Evolutionary conservation across 2,797 vertebrate genomes (phyloP).

Genomic region (Hoplostethus atlanticus): DNA sequence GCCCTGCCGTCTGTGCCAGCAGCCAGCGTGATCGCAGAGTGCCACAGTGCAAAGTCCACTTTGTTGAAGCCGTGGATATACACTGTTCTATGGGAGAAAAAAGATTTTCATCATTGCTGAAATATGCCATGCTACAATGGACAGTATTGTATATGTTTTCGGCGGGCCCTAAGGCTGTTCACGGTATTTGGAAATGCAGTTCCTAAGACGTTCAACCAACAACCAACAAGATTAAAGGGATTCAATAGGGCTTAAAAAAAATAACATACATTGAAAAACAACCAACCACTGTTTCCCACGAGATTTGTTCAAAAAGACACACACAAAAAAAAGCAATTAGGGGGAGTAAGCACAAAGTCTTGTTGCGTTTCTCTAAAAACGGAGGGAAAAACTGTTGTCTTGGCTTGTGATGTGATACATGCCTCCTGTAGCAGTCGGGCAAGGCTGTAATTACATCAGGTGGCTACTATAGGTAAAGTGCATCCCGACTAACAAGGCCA

Average conservation of each 20-base stretch:
- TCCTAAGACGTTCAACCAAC: conserved; percentile 55
- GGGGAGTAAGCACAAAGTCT: conserved; percentile 48
- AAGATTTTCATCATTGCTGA: background rate
- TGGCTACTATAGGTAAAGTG: conserved; percentile 59
- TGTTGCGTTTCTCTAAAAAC: conserved; percentile 32
- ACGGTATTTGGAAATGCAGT: conserved; percentile 29
- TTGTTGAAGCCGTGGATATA: conserved; percentile 93
- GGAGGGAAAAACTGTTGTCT: conserved; percentile 23
- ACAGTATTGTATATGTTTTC: background rate
- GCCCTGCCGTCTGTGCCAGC: conserved; percentile 93
- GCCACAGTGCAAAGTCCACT: conserved; percentile 94
- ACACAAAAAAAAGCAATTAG: conserved; percentile 65
- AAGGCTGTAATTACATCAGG: conserved; percentile 60
- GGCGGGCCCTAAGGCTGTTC: conserved; percentile 16
- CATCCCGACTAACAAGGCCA: conserved; percentile 58
- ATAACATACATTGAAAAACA: conserved; percentile 39
- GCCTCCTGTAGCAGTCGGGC: conserved; percentile 19
- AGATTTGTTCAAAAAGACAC: conserved; percentile 63
- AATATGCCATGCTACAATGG: background rate
- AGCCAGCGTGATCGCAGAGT: conserved; percentile 92
- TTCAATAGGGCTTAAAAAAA: conserved; percentile 34
- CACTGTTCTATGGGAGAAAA: conserved; percentile 84
- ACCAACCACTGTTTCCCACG: conserved; percentile 35
- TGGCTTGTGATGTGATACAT: conserved; percentile 8
- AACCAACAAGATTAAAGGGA: conserved; percentile 63